Evolutionary conservation across 2,888 invertebrate genomes (phyloP).

Genomic region (Caenorhabditis sp.): DNA sequence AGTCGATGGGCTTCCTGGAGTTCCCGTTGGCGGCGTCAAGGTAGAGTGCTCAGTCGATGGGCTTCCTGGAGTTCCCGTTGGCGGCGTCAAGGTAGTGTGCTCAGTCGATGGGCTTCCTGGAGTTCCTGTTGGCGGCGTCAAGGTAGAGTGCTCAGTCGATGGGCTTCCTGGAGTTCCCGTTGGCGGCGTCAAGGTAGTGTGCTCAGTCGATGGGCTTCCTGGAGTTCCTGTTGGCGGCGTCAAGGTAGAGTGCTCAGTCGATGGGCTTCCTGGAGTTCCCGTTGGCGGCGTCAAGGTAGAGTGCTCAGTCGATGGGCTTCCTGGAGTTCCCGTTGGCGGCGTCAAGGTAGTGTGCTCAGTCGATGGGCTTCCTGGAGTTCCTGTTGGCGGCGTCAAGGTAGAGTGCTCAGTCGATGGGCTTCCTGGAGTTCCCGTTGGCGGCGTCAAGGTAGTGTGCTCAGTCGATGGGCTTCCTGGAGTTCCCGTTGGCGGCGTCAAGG

Average conservation of each 20-base stretch:
- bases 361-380: background rate
- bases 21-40: constrained; percentile 1
- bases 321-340: background rate
- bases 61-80: background rate
- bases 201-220: background rate
- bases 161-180: constrained; percentile 9
- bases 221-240: background rate
- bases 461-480: background rate
- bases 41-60: background rate
- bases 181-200: background rate
- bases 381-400: background rate
- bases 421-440: constrained; percentile 9
- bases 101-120: background rate
- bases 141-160: background rate
- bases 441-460: background rate
- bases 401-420: background rate
- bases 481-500: background rate
- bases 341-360: background rate
- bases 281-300: background rate
- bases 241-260: background rate
- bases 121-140: background rate
- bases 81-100: background rate
- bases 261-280: constrained; percentile 9
- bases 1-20: background rate
- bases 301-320: background rate